Evolutionary conservation across 64 coral and sea anemone genomes (phyloP).

Genomic region (Montipora foliosa): DNA sequence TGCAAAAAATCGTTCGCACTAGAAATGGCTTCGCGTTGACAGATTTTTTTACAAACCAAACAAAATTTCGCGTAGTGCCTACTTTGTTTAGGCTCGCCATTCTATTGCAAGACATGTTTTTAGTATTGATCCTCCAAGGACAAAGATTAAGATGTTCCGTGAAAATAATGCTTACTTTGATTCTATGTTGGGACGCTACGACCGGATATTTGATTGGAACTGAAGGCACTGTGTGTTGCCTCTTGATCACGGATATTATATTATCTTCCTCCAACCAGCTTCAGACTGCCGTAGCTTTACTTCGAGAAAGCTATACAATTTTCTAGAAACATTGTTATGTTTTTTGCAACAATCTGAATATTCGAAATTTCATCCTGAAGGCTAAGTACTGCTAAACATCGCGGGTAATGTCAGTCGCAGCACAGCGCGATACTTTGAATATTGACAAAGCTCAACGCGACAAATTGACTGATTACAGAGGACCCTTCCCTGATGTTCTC

Average conservation of each 20-base stretch:
- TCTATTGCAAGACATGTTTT: neutral
- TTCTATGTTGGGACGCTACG: neutral
- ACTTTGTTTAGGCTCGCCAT: neutral
- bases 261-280: neutral
- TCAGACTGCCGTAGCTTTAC: neutral
- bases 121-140: neutral
- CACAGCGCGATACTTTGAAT: neutral
- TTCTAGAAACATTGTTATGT: neutral
- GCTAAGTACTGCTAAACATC: neutral
- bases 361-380: neutral
- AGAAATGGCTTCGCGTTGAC: no score
- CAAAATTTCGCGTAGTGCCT: no score
- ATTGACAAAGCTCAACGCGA: neutral
- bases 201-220: neutral
- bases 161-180: conserved; percentile 8
- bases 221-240: neutral
- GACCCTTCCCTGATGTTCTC: neutral
- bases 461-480: neutral
- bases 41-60: no score
- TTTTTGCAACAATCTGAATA: neutral
- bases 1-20: no score
- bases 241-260: neutral
- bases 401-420: neutral
- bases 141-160: neutral
- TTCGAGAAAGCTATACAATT: neutral